Percentiles rank a stretch among this genome's conserved stretches.
These are phyloP conservation scores for Chionodraco myersi DNA, from an alignment of 2,113 vertebrate genomes.

Conservation along the genomic window DNA sequence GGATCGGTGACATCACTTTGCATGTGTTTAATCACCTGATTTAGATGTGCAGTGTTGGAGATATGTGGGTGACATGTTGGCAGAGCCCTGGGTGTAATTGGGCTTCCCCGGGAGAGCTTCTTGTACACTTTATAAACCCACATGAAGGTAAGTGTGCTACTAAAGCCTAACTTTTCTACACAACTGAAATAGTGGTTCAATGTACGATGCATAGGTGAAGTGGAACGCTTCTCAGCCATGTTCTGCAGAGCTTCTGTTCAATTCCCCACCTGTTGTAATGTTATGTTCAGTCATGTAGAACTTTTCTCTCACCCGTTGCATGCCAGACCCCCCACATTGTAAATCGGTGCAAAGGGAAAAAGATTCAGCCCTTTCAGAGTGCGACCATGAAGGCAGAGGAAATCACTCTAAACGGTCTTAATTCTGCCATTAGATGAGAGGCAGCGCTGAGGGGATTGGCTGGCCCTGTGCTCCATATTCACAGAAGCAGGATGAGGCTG, in stretches of 20 bases:
- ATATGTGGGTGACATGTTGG: not conserved
- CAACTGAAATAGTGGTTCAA: constrained; percentile 20
- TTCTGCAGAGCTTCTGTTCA: constrained; percentile 59
- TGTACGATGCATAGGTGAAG: constrained; percentile 22
- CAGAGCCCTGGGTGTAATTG: not conserved
- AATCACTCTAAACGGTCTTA: constrained; percentile 99
- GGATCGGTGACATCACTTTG: not conserved
- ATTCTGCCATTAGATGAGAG: constrained; percentile 98
- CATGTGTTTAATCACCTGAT: not conserved
- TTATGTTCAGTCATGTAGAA: constrained; percentile 83
- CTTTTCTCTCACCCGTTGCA: constrained; percentile 78
- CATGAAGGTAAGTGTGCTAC: constrained; percentile 15
- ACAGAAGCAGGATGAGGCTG: constrained; percentile 93
- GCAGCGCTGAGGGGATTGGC: constrained; percentile 90
- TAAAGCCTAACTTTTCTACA: not conserved
- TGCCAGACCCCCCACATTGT: constrained; percentile 84
- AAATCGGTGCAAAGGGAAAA: constrained; percentile 75
- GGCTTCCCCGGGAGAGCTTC: not conserved
- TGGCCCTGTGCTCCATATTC: constrained; percentile 94
- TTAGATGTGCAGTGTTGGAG: not conserved
- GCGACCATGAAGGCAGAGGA: constrained; percentile 82
- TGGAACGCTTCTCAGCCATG: constrained; percentile 45
- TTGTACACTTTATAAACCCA: constrained; percentile 22
- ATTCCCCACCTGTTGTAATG: constrained; percentile 82
- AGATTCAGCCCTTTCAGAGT: constrained; percentile 78